Evolutionary conservation across 2,888 invertebrate species (phyloP).

Genomic region (Pandemis corylana): DNA sequence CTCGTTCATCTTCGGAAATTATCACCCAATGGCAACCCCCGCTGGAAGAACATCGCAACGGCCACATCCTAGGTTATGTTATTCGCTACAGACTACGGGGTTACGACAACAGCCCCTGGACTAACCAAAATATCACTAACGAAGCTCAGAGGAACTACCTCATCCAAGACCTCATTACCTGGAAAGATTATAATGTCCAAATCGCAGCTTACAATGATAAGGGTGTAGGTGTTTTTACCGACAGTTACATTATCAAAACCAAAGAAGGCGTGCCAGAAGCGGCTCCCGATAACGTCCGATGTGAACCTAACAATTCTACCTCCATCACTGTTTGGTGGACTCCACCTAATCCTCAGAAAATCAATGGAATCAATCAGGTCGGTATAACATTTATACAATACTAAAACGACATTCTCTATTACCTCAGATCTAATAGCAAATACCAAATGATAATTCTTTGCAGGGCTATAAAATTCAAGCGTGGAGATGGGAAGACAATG

Average conservation of each 20-base stretch:
- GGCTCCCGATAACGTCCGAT: constrained; percentile 92
- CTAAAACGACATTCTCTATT: background rate
- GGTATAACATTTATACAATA: background rate
- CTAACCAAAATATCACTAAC: constrained; percentile 95
- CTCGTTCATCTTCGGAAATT: constrained; percentile 97
- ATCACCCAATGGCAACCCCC: constrained; percentile 99
- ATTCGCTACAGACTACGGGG: constrained; percentile 96
- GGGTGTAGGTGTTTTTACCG: constrained; percentile 96
- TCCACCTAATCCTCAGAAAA: constrained; percentile 98
- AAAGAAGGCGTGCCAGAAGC: constrained; percentile 98
- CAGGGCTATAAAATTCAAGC: constrained; percentile 95
- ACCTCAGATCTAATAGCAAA: constrained; percentile 18
- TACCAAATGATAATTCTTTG: constrained; percentile 3
- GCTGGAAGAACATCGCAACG: constrained; percentile 96
- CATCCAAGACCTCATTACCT: constrained; percentile 96
- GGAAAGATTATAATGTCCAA: constrained; percentile 98
- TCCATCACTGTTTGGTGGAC: constrained; percentile 94
- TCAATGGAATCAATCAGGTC: constrained; percentile 98
- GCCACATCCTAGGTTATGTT: constrained; percentile 96
- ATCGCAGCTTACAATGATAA: constrained; percentile 99
- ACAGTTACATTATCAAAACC: constrained; percentile 96
- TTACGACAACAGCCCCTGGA: constrained; percentile 97
- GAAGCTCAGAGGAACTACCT: constrained; percentile 96
- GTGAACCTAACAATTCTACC: constrained; percentile 94
- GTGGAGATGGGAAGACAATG: constrained; percentile 87